These are phyloP conservation scores for Eustalomyia histrio DNA, from an alignment of 2,888 invertebrate species.

Conservation along the genomic window DNA sequence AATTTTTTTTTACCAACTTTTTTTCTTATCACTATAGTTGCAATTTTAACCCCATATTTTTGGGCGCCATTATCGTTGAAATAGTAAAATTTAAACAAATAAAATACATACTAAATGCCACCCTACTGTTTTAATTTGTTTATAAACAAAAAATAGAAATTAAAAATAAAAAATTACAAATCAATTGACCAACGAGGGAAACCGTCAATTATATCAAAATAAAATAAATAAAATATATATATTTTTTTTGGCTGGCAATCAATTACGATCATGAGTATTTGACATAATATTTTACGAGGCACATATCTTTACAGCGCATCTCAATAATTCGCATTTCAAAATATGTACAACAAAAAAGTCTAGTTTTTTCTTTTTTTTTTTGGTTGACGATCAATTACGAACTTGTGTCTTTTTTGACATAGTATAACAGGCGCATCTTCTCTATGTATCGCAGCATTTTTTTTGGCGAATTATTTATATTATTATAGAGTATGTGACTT, in stretches of 20 bases:
- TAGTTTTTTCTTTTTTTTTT: too few relatives aligned
- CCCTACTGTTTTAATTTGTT: neutral
- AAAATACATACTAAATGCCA: too few relatives aligned
- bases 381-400: too few relatives aligned
- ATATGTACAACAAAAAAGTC: too few relatives aligned
- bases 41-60: too few relatives aligned
- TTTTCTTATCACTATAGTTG: too few relatives aligned
- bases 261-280: conserved; percentile 18
- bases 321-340: conserved; percentile 22
- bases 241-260: conserved; percentile 17
- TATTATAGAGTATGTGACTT: neutral
- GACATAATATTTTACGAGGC: conserved; percentile 9
- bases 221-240: neutral
- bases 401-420: too few relatives aligned
- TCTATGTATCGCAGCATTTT: neutral
- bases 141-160: conserved; percentile 2
- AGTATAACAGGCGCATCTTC: neutral
- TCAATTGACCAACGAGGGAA: conserved; percentile 26
- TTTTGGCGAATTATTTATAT: neutral
- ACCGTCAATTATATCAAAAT: neutral
- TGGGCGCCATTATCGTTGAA: too few relatives aligned
- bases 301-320: conserved; percentile 17
- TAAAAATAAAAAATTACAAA: conserved; percentile 25
- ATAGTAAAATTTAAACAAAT: too few relatives aligned
- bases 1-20: too few relatives aligned